A percentile compares a stretch with the other conserved stretches of the same genome.
These are phyloP conservation scores for Ondatra zibethicus DNA, from an alignment of 2,113 vertebrate species.

Conservation along the genomic window DNA sequence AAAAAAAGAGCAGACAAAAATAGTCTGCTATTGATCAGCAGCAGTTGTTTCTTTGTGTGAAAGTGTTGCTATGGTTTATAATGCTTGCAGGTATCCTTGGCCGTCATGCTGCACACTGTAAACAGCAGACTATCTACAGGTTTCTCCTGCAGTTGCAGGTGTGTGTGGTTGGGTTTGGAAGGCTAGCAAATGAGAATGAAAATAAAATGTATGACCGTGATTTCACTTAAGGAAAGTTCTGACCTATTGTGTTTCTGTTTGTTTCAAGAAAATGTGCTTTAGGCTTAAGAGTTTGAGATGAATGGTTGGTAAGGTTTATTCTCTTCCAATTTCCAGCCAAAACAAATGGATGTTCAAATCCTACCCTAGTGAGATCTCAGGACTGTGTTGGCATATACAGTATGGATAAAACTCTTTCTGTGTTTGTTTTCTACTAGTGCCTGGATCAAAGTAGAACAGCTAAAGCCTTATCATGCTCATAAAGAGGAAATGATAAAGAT, in stretches of 20 bases:
- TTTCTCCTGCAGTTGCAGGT: not conserved
- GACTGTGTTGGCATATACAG: not conserved
- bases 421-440: constrained; percentile 88
- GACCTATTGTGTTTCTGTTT: not conserved
- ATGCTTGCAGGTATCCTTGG: not conserved
- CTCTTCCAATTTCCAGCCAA: constrained; percentile 20
- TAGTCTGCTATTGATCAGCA: not conserved
- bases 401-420: constrained; percentile 16
- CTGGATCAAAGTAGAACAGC: constrained; percentile 99
- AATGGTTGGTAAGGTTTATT: not conserved
- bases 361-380: not conserved
- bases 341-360: not conserved
- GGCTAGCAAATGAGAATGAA: not conserved
- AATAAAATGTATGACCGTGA: not conserved
- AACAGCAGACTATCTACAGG: not conserved
- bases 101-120: not conserved
- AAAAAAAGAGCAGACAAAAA: not conserved
- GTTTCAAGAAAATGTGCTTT: constrained; percentile 4
- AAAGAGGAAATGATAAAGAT: constrained; percentile 99
- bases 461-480: constrained; percentile 97
- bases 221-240: not conserved
- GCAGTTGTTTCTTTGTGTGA: not conserved
- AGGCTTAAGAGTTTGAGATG: not conserved
- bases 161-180: not conserved
- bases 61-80: not conserved